phyloP scores from a whole-genome alignment of 2,888 invertebrate genomes.

The Augiades crinisus region DNA sequence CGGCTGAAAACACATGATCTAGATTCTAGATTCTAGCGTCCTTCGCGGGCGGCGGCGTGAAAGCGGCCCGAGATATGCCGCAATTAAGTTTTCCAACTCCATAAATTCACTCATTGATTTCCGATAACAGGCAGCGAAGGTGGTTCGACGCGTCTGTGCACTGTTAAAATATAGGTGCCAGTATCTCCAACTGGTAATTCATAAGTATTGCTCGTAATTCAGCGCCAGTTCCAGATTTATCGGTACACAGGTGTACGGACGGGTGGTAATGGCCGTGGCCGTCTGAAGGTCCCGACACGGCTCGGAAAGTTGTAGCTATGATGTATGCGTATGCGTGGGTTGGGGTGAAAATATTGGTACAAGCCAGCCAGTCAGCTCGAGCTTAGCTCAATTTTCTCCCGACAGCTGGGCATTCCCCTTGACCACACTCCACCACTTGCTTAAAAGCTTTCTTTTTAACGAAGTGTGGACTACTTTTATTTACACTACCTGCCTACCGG shows the following conservation, averaged over 20 bases:
- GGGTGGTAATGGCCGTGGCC: neutral
- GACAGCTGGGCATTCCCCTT: too few relatives aligned
- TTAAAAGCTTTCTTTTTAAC: too few relatives aligned
- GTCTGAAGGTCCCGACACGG: neutral
- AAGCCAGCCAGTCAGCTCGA: too few relatives aligned
- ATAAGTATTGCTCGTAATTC: slow-evolving; percentile 16
- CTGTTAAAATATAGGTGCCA: slow-evolving; percentile 14
- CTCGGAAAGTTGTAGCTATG: neutral
- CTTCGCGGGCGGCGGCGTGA: slow-evolving; percentile 21
- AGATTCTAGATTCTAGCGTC: slow-evolving; percentile 8
- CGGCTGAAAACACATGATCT: slow-evolving; percentile 17
- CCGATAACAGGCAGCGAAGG: slow-evolving; percentile 16
- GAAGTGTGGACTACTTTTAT: too few relatives aligned
- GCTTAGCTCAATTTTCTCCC: too few relatives aligned
- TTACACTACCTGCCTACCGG: too few relatives aligned
- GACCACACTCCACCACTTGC: too few relatives aligned
- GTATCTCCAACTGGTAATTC: slow-evolving; percentile 4
- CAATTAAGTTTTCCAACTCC: slow-evolving; percentile 23
- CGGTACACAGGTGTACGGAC: neutral
- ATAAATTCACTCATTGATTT: slow-evolving; percentile 23
- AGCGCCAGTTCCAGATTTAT: slow-evolving; percentile 1
- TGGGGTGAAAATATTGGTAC: too few relatives aligned
- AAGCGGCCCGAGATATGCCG: slow-evolving; percentile 17
- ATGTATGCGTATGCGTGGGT: too few relatives aligned
- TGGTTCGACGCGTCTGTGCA: neutral